A percentile compares a stretch with the other conserved stretches of the same genome.
Evolutionary conservation across 2,888 invertebrate species (phyloP).

Genomic region (Pristionchus japonicus): DNA sequence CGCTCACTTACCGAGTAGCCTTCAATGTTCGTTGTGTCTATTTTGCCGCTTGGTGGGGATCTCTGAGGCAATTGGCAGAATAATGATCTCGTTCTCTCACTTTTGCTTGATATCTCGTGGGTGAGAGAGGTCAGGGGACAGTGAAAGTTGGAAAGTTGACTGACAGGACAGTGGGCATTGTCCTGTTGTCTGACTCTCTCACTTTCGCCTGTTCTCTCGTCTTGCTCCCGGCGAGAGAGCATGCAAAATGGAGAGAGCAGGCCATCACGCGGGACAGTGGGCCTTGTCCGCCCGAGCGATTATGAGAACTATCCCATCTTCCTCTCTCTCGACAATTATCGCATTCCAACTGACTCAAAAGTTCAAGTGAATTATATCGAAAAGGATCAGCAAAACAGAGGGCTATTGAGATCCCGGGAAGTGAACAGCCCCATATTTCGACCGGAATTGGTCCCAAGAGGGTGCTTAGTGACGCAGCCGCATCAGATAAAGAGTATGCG

Average conservation of each 20-base stretch:
- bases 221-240: too few relatives aligned
- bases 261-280: background rate
- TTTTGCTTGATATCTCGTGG: too few relatives aligned
- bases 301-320: conserved; percentile 8
- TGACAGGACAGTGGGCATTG: too few relatives aligned
- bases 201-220: too few relatives aligned
- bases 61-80: too few relatives aligned
- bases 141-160: too few relatives aligned
- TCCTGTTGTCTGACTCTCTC: too few relatives aligned
- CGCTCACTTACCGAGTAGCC: too few relatives aligned
- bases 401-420: background rate
- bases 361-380: background rate
- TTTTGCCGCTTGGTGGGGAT: too few relatives aligned
- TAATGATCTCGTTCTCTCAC: too few relatives aligned
- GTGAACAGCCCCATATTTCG: background rate
- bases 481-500: background rate
- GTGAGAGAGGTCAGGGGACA: too few relatives aligned
- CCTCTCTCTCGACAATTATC: background rate
- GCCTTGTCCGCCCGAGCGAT: background rate
- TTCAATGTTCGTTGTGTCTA: too few relatives aligned
- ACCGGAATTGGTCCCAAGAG: background rate
- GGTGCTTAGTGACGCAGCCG: background rate
- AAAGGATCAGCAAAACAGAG: background rate
- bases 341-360: background rate
- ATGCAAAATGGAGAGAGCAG: background rate